Conservation (phyloP, 1,140 invertebrate species). For the Drosophila quadrilineata region DNA sequence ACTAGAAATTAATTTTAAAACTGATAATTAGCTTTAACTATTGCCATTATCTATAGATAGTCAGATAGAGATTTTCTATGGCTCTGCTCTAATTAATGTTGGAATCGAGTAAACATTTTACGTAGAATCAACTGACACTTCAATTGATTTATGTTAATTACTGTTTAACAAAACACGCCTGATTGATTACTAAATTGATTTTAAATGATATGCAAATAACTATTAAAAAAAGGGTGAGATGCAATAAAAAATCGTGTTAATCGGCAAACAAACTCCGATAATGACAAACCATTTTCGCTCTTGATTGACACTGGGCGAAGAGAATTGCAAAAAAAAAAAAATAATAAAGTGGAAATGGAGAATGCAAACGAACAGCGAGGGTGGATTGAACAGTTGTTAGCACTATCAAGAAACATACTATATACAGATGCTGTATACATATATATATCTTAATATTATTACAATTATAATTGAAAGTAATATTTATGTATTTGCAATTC, state of each 20-base stretch:
- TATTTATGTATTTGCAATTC: too few relatives aligned
- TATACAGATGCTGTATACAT: too few relatives aligned
- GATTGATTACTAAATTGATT: conserved; percentile 72
- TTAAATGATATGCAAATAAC: conserved; percentile 68
- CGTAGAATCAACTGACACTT: conserved; percentile 44
- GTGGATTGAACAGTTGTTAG: too few relatives aligned
- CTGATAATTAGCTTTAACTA: neutral
- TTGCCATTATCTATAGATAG: neutral
- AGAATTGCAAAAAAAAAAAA: conserved; percentile 3
- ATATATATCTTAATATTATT: too few relatives aligned
- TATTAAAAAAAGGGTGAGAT: neutral
- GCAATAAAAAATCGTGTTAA: conserved; percentile 25
- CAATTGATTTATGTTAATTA: conserved; percentile 77
- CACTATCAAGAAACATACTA: too few relatives aligned
- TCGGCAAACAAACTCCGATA: conserved; percentile 42
- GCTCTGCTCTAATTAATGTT: conserved; percentile 52
- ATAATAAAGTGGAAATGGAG: neutral
- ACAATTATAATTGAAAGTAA: too few relatives aligned
- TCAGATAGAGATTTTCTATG: too few relatives aligned
- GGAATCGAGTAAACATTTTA: conserved; percentile 56
- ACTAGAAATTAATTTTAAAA: too few relatives aligned
- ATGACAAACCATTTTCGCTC: conserved; percentile 47
- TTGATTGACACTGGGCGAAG: conserved; percentile 60
- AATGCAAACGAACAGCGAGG: neutral
- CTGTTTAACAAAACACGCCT: conserved; percentile 68